These are phyloP conservation scores for Eurystomus gularis DNA, from an alignment of 2,113 vertebrate genomes.

Conservation along the genomic window DNA sequence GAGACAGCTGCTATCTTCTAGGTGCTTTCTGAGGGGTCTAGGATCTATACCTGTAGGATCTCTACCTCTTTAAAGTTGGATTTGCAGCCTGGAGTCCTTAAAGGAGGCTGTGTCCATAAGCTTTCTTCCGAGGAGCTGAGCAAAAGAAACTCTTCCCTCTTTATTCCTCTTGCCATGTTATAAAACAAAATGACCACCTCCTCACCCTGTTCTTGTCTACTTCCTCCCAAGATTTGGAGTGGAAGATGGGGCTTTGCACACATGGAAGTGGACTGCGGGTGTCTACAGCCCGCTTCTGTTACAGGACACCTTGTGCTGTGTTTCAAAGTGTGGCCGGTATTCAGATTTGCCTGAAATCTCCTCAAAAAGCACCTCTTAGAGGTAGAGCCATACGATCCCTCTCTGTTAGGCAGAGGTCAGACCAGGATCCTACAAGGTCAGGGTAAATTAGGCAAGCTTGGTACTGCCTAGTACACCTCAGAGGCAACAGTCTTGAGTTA, in stretches of 20 bases:
- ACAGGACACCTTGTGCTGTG: not conserved
- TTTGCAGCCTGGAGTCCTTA: not conserved
- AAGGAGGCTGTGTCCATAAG: not conserved
- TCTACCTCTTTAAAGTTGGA: not conserved
- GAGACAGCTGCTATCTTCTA: not conserved
- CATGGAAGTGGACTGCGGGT: not conserved
- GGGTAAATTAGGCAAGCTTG: not conserved
- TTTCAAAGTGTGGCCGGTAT: not conserved
- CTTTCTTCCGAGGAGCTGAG: not conserved
- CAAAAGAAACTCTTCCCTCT: not conserved
- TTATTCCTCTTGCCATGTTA: not conserved
- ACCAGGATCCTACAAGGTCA: not conserved
- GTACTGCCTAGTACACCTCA: fast-evolving
- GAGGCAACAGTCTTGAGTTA: not conserved
- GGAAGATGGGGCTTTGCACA: not conserved
- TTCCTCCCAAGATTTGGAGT: not conserved
- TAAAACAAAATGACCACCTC: not conserved
- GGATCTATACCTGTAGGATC: not conserved
- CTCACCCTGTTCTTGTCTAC: not conserved
- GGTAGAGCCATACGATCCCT: not conserved
- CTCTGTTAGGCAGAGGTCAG: not conserved
- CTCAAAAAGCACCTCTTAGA: not conserved
- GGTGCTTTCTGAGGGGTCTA: not conserved
- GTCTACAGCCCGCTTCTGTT: not conserved
- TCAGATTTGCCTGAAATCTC: not conserved